Conservation (phyloP, 2,888 invertebrate species). For the Ganaspis brasiliensis region DNA sequence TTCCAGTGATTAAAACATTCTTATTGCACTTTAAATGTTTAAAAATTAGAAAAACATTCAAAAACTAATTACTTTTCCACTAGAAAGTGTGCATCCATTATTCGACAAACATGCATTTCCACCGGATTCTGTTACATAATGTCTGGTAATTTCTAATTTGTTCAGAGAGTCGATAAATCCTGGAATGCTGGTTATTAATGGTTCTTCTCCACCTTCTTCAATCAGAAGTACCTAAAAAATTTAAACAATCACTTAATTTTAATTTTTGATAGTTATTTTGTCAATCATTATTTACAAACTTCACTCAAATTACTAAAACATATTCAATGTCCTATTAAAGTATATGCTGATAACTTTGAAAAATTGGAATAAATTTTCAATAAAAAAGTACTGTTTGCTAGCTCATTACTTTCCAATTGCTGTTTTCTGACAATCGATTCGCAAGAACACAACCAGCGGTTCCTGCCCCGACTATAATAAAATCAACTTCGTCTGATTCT, state of each 20-base stretch:
- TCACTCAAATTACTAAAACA: too few species aligned
- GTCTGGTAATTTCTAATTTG: conserved; percentile 97
- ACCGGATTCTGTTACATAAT: conserved; percentile 94
- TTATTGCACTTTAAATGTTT: too few species aligned
- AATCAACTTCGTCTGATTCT: conserved; percentile 82
- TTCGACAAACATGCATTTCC: conserved; percentile 88
- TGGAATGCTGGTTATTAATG: conserved; percentile 86
- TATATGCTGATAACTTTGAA: too few species aligned
- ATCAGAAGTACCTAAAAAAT: conserved; percentile 84
- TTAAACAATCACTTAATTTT: too few species aligned
- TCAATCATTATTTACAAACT: too few species aligned
- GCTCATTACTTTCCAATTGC: conserved; percentile 87
- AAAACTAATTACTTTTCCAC: not conserved
- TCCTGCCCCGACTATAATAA: conserved; percentile 92
- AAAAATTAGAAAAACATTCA: too few species aligned
- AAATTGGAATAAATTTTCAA: too few species aligned
- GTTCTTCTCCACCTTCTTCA: conserved; percentile 88
- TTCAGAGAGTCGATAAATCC: conserved; percentile 85
- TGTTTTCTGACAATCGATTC: conserved; percentile 89
- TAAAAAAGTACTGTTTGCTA: too few species aligned
- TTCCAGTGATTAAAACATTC: too few species aligned
- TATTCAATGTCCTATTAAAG: too few species aligned
- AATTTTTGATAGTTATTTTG: too few species aligned
- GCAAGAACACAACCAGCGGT: conserved; percentile 90
- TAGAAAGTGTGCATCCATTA: not conserved